These are phyloP conservation scores for Pomacea maculata DNA, from an alignment of 1,140 invertebrate genomes.

Conservation along the genomic window DNA sequence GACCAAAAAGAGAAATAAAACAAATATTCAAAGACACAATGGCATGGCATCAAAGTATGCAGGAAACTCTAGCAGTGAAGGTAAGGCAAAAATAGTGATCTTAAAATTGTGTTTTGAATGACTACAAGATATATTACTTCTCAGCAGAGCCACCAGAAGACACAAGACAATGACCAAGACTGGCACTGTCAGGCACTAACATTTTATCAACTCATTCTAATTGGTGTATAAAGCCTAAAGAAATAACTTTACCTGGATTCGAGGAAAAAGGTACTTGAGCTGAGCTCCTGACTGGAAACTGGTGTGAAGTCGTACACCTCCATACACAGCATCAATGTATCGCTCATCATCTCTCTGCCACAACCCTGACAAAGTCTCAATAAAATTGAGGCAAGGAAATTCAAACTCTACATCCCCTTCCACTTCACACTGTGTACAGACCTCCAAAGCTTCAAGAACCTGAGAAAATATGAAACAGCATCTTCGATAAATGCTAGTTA, in stretches of 20 bases:
- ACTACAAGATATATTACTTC: neutral
- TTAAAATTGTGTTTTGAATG: neutral
- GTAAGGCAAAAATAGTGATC: too few species aligned
- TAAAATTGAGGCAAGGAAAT: slow-evolving; percentile 82
- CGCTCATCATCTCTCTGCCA: slow-evolving; percentile 76
- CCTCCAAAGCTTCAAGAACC: slow-evolving; percentile 71
- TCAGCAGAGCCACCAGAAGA: too few species aligned
- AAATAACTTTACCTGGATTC: slow-evolving; percentile 70
- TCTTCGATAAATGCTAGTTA: neutral
- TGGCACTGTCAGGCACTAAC: neutral
- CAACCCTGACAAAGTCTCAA: slow-evolving; percentile 77
- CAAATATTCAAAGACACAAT: too few species aligned
- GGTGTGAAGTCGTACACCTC: slow-evolving; percentile 73
- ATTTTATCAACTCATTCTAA: too few species aligned
- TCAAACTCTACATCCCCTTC: slow-evolving; percentile 81
- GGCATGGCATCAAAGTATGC: too few species aligned
- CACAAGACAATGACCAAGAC: neutral
- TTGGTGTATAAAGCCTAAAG: neutral
- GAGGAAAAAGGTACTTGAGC: slow-evolving; percentile 75
- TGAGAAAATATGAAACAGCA: neutral
- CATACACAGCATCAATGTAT: slow-evolving; percentile 73
- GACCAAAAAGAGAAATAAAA: too few species aligned
- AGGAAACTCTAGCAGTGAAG: too few species aligned
- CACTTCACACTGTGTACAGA: slow-evolving; percentile 81
- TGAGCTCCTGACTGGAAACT: slow-evolving; percentile 71